Evolutionary conservation across 2,113 vertebrate species (phyloP).

Genomic region (Carassius carassius): DNA sequence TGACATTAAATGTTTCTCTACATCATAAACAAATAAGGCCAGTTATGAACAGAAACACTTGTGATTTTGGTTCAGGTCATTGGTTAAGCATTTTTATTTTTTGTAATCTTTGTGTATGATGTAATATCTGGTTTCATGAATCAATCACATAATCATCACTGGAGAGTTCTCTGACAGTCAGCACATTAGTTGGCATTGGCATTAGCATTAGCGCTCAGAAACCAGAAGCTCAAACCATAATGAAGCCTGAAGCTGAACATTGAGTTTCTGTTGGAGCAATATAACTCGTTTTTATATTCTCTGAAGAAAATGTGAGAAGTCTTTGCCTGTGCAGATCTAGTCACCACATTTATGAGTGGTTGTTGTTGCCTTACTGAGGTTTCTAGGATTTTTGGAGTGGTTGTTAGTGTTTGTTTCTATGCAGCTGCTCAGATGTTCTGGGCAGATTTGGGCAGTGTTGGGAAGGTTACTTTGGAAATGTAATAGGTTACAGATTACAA

Average conservation of each 20-base stretch:
- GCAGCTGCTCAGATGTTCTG: not conserved
- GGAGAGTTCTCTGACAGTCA: constrained; percentile 49
- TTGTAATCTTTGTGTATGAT: not conserved
- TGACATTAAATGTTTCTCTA: not conserved
- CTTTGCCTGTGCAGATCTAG: not conserved
- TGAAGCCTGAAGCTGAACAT: constrained; percentile 35
- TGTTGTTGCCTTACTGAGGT: not conserved
- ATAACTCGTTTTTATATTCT: not conserved
- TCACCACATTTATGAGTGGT: not conserved
- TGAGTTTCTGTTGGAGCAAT: constrained; percentile 1
- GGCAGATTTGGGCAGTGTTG: too few relatives aligned
- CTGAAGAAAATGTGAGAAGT: not conserved
- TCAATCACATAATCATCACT: constrained; percentile 48
- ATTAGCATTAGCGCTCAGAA: constrained; percentile 47
- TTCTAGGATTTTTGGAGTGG: not conserved
- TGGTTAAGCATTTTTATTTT: not conserved
- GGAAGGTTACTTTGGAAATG: too few relatives aligned
- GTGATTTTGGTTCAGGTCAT: not conserved
- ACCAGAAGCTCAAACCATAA: constrained; percentile 47
- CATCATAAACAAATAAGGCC: not conserved
- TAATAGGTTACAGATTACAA: too few relatives aligned
- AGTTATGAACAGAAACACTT: not conserved
- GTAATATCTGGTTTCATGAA: constrained; percentile 38
- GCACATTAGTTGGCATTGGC: constrained; percentile 49
- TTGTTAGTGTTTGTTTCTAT: not conserved